A percentile compares a stretch with the other conserved stretches of the same genome.
phyloP scores from a whole-genome alignment of 2,888 invertebrate genomes.

The Orchesella flavescens region DNA sequence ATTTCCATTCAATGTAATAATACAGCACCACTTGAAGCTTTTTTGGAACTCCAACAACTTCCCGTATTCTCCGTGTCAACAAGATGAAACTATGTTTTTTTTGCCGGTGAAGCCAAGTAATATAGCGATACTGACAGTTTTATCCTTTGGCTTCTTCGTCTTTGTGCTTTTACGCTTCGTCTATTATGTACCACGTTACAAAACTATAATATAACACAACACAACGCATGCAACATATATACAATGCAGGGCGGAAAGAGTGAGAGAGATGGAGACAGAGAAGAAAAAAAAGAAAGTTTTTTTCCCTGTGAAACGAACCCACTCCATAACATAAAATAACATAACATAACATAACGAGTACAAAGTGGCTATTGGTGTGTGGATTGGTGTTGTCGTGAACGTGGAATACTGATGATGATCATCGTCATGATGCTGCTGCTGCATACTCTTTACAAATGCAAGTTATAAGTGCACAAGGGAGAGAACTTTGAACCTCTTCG shows the following conservation, averaged over 20 bases:
- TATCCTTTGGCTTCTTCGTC: conserved; percentile 54
- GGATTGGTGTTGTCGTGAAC: conserved; percentile 23
- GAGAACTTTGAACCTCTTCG: conserved; percentile 2
- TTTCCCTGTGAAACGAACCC: conserved; percentile 45
- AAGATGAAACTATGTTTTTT: conserved; percentile 32
- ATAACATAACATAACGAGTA: conserved; percentile 35
- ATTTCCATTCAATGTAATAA: conserved; percentile 46
- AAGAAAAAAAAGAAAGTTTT: conserved; percentile 31
- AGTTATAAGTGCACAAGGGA: conserved; percentile 23
- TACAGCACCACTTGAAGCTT: background rate
- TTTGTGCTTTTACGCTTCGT: conserved; percentile 38
- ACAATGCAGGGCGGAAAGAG: background rate
- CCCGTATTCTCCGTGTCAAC: conserved; percentile 1
- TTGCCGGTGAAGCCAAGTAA: conserved; percentile 11
- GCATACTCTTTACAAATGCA: conserved; percentile 5
- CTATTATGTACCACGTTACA: background rate
- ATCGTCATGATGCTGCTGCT: conserved; percentile 7
- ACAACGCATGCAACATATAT: background rate
- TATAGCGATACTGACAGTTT: conserved; percentile 51
- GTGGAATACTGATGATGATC: conserved; percentile 41
- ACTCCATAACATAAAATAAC: conserved; percentile 18
- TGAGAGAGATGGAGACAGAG: background rate
- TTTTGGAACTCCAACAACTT: conserved; percentile 9
- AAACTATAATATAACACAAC: background rate
- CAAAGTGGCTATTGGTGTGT: conserved; percentile 54